These are phyloP conservation scores for Tetragonisca angustula DNA, from an alignment of 2,888 invertebrate genomes.

Conservation along the genomic window DNA sequence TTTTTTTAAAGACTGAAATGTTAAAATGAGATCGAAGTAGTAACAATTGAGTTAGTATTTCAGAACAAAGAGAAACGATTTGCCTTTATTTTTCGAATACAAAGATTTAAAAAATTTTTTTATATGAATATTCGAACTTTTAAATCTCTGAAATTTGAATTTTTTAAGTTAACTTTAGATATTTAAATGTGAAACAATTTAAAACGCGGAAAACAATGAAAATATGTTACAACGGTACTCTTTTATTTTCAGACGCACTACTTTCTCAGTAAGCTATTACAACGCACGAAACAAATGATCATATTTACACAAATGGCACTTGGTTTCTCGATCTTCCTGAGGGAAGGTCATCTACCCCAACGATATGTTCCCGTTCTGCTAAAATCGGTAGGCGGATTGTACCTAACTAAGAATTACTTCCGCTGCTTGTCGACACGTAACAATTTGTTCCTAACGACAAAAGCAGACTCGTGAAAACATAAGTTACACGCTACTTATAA, in stretches of 20 bases:
- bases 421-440: conserved; percentile 49
- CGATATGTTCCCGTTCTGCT: too few species aligned
- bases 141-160: not conserved
- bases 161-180: not conserved
- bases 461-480: conserved; percentile 43
- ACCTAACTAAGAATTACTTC: conserved; percentile 42
- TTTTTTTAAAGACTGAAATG: not conserved
- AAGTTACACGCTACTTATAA: not conserved
- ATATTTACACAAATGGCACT: conserved; percentile 44
- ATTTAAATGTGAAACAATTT: not conserved
- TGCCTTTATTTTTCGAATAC: not conserved
- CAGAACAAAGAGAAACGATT: too few species aligned
- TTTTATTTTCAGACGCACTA: not conserved
- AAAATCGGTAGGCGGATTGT: conserved; percentile 19
- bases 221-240: not conserved
- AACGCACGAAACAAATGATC: conserved; percentile 26
- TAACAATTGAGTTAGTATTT: not conserved
- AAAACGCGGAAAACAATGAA: not conserved
- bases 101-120: not conserved
- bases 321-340: conserved; percentile 53
- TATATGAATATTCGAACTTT: not conserved
- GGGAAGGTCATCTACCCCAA: conserved; percentile 10
- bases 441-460: conserved; percentile 51
- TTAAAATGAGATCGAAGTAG: not conserved
- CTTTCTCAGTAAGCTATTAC: not conserved